Conservation (phyloP, 1,140 invertebrate species). For the Drosophila albomicans region DNA sequence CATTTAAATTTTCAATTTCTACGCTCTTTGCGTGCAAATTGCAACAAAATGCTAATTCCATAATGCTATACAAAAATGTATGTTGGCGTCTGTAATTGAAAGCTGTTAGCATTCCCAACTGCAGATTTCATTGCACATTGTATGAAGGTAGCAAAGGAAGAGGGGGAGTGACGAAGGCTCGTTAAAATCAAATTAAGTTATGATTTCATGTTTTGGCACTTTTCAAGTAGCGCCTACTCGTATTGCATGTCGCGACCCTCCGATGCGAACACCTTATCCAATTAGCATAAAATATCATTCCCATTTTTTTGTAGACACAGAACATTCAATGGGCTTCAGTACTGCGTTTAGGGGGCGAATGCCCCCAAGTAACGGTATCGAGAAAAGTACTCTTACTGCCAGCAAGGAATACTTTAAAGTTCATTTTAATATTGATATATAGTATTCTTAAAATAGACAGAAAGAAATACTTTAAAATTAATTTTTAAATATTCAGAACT, state of each 20-base stretch:
- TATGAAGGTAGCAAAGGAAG: background rate
- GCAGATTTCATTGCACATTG: background rate
- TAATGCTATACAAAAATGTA: constrained; percentile 34
- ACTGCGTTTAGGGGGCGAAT: background rate
- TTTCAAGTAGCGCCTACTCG: constrained; percentile 32
- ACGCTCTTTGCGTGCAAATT: constrained; percentile 68
- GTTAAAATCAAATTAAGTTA: constrained; percentile 73
- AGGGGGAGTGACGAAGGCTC: constrained; percentile 17
- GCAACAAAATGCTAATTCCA: constrained; percentile 68
- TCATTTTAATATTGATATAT: background rate
- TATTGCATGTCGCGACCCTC: constrained; percentile 45
- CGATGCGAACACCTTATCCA: constrained; percentile 51
- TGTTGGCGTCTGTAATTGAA: constrained; percentile 62
- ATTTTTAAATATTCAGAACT: too few species aligned
- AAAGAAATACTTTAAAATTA: too few species aligned
- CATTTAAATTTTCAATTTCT: constrained; percentile 49
- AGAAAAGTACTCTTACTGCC: background rate
- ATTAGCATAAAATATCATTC: constrained; percentile 57
- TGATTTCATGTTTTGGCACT: constrained; percentile 82
- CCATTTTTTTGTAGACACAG: constrained; percentile 62
- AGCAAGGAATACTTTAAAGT: background rate
- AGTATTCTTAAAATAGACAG: too few species aligned
- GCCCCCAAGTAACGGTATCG: constrained; percentile 1
- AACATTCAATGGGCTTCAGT: constrained; percentile 64
- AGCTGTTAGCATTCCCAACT: constrained; percentile 35